phyloP scores from a whole-genome alignment of 2,797 vertebrate genomes.

The Momotus momota region DNA sequence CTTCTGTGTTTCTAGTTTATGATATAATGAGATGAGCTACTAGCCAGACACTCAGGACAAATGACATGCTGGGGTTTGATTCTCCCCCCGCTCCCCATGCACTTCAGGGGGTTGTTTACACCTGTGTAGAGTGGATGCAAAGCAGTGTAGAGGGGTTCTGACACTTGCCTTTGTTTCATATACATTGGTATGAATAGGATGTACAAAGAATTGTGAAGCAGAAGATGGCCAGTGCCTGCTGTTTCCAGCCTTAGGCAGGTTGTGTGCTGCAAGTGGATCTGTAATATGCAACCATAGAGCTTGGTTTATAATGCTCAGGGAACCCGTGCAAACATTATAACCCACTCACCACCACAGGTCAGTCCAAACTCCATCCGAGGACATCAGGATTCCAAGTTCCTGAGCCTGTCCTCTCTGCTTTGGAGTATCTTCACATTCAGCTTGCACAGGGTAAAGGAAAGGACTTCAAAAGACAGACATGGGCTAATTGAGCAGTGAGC shows the following conservation, averaged over 20 bases:
- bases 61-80: background rate
- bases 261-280: background rate
- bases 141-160: background rate
- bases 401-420: background rate
- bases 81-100: background rate
- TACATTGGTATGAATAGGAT: fast-evolving
- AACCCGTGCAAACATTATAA: background rate
- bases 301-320: background rate
- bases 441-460: background rate
- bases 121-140: background rate
- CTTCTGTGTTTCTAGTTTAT: background rate
- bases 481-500: background rate
- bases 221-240: background rate
- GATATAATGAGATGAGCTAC: background rate
- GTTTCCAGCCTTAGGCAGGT: fast-evolving
- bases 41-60: background rate
- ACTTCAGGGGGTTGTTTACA: background rate
- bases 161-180: background rate
- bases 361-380: background rate
- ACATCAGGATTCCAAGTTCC: background rate
- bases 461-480: background rate
- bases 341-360: too few relatives aligned
- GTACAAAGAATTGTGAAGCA: background rate
- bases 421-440: background rate
- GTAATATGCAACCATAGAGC: fast-evolving